These are phyloP conservation scores for Bombycilla garrulus DNA, from an alignment of 2,113 vertebrate species.

Conservation along the genomic window DNA sequence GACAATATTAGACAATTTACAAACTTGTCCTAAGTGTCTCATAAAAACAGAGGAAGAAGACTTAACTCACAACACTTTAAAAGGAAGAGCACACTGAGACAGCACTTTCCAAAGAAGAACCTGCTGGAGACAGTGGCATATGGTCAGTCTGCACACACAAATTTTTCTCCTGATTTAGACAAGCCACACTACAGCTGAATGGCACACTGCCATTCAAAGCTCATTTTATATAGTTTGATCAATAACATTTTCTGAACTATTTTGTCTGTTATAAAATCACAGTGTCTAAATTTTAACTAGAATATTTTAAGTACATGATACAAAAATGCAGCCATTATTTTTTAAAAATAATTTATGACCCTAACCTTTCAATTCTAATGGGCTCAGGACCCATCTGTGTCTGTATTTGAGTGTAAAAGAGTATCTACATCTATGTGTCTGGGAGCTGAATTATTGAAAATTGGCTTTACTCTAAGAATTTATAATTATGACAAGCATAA, in stretches of 20 bases:
- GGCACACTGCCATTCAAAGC: neutral
- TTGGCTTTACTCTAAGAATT: neutral
- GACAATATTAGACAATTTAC: neutral
- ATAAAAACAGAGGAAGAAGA: neutral
- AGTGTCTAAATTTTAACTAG: neutral
- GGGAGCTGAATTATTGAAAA: neutral
- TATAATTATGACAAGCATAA: neutral
- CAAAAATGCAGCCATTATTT: neutral
- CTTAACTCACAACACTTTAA: neutral
- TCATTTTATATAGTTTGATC: neutral
- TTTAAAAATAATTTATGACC: neutral
- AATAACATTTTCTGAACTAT: neutral
- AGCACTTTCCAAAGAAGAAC: neutral
- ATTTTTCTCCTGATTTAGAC: neutral
- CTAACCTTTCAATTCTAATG: neutral
- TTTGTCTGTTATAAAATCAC: neutral
- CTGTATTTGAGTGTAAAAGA: neutral
- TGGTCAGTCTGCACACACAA: neutral
- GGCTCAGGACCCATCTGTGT: neutral
- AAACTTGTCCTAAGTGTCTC: neutral
- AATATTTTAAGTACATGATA: neutral
- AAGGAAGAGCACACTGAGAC: neutral
- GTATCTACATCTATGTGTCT: neutral
- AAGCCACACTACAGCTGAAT: neutral
- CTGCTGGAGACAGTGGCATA: rapidly evolving